Base-by-base conservation (phyloP, 1,140 invertebrate species). In the Chlorops oryzae region DNA sequence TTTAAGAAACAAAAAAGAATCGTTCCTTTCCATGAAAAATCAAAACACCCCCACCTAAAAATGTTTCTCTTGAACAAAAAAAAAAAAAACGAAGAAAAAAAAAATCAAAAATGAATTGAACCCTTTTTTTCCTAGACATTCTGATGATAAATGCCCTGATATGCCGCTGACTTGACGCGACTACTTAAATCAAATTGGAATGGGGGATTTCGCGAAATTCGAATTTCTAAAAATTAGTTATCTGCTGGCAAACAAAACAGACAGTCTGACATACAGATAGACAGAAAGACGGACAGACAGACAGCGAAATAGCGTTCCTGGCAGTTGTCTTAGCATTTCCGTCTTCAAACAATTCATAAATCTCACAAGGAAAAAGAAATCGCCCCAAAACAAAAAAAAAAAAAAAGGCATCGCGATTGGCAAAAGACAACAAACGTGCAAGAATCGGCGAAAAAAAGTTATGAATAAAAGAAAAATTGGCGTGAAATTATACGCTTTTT, bases 401-500 rank as follows among this genome's bases (percentile, higher is more conserved):
- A 34, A 45, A 21, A 45, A 45, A 35, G n/a, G 28, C 20, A 45
- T 45, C 34, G 28, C 28, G 17, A 35, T 45, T 32, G 21, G 35
- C 43, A 20, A 52, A 27, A 25, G 37, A 43, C n/a, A 37, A 43
- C n/a, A 28, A 52, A 38, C 23, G 9, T 50, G 32, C 15, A 48
- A 48, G 51, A 54, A 49, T 50, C 49, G 39, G 51, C 41, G 52
- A 63, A 47, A 49, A 53, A 23, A 53, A 48, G 39, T 48, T 6
- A 39, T 41, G 45, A 38, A 68, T 65, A 65, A 25, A 32, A 43
- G 58, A 62, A 58, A 62, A 68, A 65, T 69, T 69, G 65, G 65
- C 65, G 65, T 65, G 65, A 69, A 69, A 69, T 69, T 69, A 66
- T 63, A 43, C 20, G n/a, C 56, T 65, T 43, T 51, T 48, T 49